Base-by-base conservation (phyloP, 2,888 invertebrate genomes). In the Alcis repandata region DNA sequence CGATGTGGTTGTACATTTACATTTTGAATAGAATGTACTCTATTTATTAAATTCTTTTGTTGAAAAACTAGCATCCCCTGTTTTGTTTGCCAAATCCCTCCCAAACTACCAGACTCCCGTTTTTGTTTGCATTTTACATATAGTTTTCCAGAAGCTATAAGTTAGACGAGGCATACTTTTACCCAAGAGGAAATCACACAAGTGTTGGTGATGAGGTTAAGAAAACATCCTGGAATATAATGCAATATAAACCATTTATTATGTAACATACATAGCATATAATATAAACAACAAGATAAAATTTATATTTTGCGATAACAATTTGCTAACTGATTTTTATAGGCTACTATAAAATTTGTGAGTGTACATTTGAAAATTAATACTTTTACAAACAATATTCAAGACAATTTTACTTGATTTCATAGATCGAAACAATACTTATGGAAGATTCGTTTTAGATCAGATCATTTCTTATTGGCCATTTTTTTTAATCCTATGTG, bases 1-100 rank as follows among this genome's bases (percentile, higher is more conserved):
- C 87, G 91, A 93, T 92, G 92, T 93, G 92, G 92, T 92, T 93
- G 92, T 93, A 91, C 91, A 92, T 92, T 92, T 92, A 91, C 91
- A 92, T 91, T 91, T 92, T 90, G 82, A 91, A 91, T 91, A 91
- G 90, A 91, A 91, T 92, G 89, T 91, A 89, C 88, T 88, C 85
- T 91, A 92, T 92, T 92, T 92, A 92, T 91, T 92, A 89, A 89
- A 90, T 84, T 90, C 85, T 91, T 92, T 90, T 87, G 91, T 91
- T 92, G 79, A 84, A 85, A 81, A 71, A 69, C 81, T 80, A 79
- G 76, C 79, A 78, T 78, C 89, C 90, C 88, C 81, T 83, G 77
- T 84, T 83, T 72, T 71, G 60, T 69, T 52, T 36, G 54, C 63
- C 54, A 2, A 49, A 10, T 60, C 53, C 64, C 59, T 63, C 13